Base-by-base conservation (phyloP, 2,113 vertebrate species). In the Ibidorhyncha struthersii region DNA sequence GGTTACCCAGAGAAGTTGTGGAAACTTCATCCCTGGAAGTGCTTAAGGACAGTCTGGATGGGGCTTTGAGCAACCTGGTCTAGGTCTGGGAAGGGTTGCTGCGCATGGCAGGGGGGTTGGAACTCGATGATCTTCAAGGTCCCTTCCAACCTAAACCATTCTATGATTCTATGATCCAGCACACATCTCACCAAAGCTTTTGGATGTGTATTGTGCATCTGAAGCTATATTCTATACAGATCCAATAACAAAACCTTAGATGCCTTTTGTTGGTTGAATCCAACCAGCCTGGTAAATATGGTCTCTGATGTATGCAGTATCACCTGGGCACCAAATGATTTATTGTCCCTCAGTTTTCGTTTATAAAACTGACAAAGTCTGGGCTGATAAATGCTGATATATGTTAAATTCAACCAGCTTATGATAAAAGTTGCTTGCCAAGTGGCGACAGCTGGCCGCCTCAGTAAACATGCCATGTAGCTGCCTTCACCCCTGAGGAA, bases 401-500 rank as follows among this genome's bases (percentile, higher is more conserved):
- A 98, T 98, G 98, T 98, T 98, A 98, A 98, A 97, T 98, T 97
- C 97, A 98, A 86, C 83, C 85, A 97, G 95, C 80, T 89, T 85
- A 96, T 92, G 98, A 99, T 99, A 98, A 99, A 99, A 98, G 96
- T 92, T 97, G 95, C 98, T 98, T 98, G 98, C 97, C 96, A 97
- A 96, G 83, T 97, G 98, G 99, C 96, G 98, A 99, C 99, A 98
- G 98, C 95, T 97, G 97, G 96, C 94, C 7, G 90, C 98, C 97
- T 98, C 92, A 96, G 96, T 97, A 98, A 99, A 99, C 97, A 98
- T 59, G 62, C 96, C 95, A 84, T 56, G 30, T 62, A 89, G 17
- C 70, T 95, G 97, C 98, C 98, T 98, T 98, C 98, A 98, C 97
- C 97, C 96, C 95, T 93, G 63, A 97, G 96, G 98, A 99, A 99